Evolutionary conservation across 2,797 vertebrate species (phyloP).

Genomic region (Aldrovandia affinis): DNA sequence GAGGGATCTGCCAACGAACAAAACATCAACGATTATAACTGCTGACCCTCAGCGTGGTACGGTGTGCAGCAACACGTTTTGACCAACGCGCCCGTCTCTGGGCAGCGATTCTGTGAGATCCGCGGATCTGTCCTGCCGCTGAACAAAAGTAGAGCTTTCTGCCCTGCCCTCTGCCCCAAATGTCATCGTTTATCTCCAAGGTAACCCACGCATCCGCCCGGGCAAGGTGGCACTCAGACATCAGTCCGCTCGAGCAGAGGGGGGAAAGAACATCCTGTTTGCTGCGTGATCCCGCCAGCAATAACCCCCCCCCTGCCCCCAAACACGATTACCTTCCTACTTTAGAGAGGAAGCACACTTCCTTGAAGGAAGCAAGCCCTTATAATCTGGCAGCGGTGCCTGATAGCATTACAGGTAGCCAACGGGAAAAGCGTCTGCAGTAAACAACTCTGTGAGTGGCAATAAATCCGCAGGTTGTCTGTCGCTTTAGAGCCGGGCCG

Average conservation of each 20-base stretch:
- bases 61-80: too few species aligned
- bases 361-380: not conserved
- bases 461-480: not conserved
- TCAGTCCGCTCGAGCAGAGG: not conserved
- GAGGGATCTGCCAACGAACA: too few species aligned
- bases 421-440: not conserved
- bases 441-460: not conserved
- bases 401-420: slow-evolving; percentile 1
- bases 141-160: too few species aligned
- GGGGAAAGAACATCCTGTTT: not conserved
- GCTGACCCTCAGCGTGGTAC: too few species aligned
- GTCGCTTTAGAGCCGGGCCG: not conserved
- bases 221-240: not conserved
- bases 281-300: not conserved
- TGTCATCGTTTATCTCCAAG: not conserved
- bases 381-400: not conserved
- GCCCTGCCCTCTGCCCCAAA: too few species aligned
- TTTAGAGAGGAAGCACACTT: not conserved
- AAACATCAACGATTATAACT: too few species aligned
- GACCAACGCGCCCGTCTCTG: too few species aligned
- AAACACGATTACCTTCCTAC: not conserved
- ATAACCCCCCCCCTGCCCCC: not conserved
- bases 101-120: too few species aligned
- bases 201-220: not conserved
- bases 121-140: too few species aligned